Base-by-base conservation (phyloP, 2,797 vertebrate species). In the Coracias cyanogaster region DNA sequence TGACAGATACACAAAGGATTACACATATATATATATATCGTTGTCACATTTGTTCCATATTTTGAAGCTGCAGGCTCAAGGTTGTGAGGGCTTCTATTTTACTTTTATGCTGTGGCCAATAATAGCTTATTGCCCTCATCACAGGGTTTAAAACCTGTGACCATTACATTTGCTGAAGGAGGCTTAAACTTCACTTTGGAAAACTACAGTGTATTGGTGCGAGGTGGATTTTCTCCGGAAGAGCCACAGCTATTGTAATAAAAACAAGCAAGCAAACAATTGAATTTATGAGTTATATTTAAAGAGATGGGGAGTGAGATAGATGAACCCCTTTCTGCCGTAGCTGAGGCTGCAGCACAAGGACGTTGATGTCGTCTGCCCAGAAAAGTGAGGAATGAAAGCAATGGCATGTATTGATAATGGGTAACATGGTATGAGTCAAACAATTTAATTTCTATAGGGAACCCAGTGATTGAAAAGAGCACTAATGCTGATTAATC, bases 401-500 rank as follows among this genome's bases (percentile, higher is more conserved):
- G 33, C 55, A 19, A 16, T 0, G 1, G 37, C 26, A 0, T 3
- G 45, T 82, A 37, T 82, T 74, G 86, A 48, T 80, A 78, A 39
- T 2, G 73, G 76, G 57, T 16, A n/a, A 43, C 64, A 46, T 15
- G 45, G 39, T 48, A 37, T 0, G 3, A 89, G 61, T 62, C 67
- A 31, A 69, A 37, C 69, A 43, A 48, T 90, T 82, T 77, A 14
- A 95, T 95, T 93, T 94, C 90, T 89, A 17, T 16, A 28, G 86
- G 64, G 64, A 80, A 31, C 13, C 6, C 39, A 6, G 61, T 72
- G 86, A 76, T 6, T 94, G 91, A 86, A 77, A 86, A 88, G 57
- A 86, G 73, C 64, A 35, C 74, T 96, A 80, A 92, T 58, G 54
- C 61, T 85, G 78, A 95, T 96, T 94, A 90, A 87, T 72, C 52